phyloP scores from a whole-genome alignment of 2,113 vertebrate genomes.

The Colius striatus region DNA sequence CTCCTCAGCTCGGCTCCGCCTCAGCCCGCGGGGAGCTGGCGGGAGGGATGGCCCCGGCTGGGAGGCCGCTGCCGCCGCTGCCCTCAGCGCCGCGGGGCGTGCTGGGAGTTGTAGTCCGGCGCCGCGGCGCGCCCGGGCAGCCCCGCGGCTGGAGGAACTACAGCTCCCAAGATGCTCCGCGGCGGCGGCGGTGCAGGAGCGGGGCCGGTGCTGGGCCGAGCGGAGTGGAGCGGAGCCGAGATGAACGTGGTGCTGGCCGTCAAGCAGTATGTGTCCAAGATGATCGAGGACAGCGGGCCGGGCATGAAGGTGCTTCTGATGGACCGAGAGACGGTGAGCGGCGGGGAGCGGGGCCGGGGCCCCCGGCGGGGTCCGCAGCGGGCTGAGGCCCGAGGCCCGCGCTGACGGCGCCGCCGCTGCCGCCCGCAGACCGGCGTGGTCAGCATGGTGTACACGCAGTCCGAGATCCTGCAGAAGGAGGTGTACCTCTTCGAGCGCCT shows the following conservation, averaged over 20 bases:
- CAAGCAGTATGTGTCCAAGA: conserved; percentile 93
- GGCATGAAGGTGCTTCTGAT: conserved; percentile 97
- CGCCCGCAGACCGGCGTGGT: conserved; percentile 87
- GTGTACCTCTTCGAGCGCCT: conserved; percentile 96
- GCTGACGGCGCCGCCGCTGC: background rate
- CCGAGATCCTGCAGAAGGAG: conserved; percentile 96
- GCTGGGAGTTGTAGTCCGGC: too few relatives aligned
- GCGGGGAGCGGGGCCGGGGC: background rate
- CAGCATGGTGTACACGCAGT: conserved; percentile 96
- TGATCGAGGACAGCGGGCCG: conserved; percentile 95
- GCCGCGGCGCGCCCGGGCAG: too few relatives aligned
- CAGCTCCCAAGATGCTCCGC: too few relatives aligned
- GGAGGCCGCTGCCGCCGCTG: too few relatives aligned
- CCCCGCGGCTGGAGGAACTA: too few relatives aligned
- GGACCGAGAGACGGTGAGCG: conserved; percentile 94
- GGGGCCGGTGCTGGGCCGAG: background rate
- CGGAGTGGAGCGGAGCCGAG: background rate
- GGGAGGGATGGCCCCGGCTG: too few relatives aligned
- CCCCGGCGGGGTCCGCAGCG: background rate
- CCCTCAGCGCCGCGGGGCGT: too few relatives aligned
- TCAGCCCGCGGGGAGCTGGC: too few relatives aligned
- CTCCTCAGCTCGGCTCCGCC: too few relatives aligned
- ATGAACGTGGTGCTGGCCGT: conserved; percentile 96
- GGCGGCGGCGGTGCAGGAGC: background rate
- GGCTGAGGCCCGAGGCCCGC: background rate